phyloP scores from a whole-genome alignment of 2,888 invertebrate genomes.

The Megastigmus dorsalis region DNA sequence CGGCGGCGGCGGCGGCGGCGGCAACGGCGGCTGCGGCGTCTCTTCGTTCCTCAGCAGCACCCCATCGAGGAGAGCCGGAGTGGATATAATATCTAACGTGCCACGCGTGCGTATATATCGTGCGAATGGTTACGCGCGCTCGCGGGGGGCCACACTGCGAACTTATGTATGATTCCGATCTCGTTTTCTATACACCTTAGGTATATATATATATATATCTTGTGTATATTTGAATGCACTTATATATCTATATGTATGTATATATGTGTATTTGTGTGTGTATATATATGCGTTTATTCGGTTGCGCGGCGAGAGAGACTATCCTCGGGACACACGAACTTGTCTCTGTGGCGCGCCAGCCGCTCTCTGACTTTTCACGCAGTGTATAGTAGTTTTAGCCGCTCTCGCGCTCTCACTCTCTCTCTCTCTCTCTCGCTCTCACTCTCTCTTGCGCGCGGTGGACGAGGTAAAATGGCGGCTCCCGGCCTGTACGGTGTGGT shows the following conservation, averaged over 20 bases:
- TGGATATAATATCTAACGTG: too few species aligned
- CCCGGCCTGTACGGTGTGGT: too few species aligned
- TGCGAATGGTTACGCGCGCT: not conserved
- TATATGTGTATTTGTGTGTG: too few species aligned
- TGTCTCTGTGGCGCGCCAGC: conserved; percentile 20
- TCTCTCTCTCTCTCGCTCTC: not conserved
- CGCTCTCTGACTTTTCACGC: conserved; percentile 12
- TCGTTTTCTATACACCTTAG: not conserved
- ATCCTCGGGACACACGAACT: conserved; percentile 21
- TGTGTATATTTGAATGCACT: too few species aligned
- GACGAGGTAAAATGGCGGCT: conserved; percentile 42
- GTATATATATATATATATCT: too few species aligned
- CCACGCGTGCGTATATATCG: too few species aligned
- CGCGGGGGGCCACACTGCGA: not conserved
- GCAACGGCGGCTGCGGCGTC: too few species aligned
- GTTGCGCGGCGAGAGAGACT: too few species aligned
- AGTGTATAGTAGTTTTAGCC: too few species aligned
- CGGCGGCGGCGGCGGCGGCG: too few species aligned
- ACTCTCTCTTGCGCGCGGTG: conserved; percentile 27
- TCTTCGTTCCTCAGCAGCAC: not conserved
- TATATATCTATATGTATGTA: too few species aligned
- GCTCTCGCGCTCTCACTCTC: not conserved
- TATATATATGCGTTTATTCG: too few species aligned
- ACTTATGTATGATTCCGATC: not conserved
- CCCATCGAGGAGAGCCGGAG: not conserved